These are phyloP conservation scores for Coracias cyanogaster DNA, from an alignment of 2,797 vertebrate genomes.

Conservation along the genomic window DNA sequence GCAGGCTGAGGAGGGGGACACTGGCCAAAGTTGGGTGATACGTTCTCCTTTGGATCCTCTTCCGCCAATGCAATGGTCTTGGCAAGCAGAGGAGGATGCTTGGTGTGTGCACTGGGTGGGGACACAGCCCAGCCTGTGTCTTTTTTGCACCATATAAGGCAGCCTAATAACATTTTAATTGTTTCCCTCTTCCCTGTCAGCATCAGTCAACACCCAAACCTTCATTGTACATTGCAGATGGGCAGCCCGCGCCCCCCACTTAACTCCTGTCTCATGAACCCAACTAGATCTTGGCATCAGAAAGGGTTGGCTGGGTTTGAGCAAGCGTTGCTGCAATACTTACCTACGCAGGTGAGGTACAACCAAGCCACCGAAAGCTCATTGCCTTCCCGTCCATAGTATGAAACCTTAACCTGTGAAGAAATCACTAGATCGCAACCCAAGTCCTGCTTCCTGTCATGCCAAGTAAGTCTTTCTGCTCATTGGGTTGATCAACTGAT, in stretches of 20 bases:
- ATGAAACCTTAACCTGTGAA: conserved; percentile 76
- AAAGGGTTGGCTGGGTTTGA: not conserved
- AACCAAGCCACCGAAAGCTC: conserved; percentile 63
- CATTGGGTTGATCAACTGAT: not conserved
- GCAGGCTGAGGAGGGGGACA: not conserved
- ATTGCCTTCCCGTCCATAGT: conserved; percentile 2
- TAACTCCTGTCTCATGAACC: not conserved
- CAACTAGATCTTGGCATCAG: not conserved
- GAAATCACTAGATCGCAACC: not conserved
- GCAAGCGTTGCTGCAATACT: not conserved
- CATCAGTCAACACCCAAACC: conserved; percentile 1
- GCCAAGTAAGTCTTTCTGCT: not conserved
- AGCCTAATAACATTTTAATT: conserved; percentile 12
- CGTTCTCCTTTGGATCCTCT: not conserved
- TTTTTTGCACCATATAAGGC: not conserved
- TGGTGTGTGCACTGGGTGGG: not conserved
- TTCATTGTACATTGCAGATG: not conserved
- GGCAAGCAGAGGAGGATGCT: not conserved
- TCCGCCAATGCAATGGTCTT: not conserved
- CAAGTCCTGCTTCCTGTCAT: accelerated
- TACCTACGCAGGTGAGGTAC: conserved; percentile 75
- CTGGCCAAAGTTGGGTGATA: not conserved
- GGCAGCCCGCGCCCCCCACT: not conserved
- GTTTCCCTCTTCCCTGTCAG: not conserved
- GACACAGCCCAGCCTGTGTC: not conserved